These are phyloP conservation scores for Pantherophis vulpinus DNA, from an alignment of 2,797 vertebrate genomes.

Conservation along the genomic window DNA sequence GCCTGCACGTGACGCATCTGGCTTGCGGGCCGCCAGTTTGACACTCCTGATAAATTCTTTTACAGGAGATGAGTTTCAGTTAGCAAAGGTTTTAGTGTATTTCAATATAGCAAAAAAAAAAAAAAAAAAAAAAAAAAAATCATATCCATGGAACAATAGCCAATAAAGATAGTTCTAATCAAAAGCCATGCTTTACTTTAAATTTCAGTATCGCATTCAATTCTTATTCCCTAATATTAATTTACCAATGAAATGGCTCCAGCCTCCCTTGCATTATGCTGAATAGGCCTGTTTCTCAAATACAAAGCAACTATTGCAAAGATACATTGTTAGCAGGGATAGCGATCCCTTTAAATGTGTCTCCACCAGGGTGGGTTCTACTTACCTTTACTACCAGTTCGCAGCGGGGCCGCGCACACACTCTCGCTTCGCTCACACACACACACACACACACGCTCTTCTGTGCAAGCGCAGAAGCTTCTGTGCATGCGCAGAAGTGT, in stretches of 20 bases:
- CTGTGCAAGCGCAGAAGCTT: too few species aligned
- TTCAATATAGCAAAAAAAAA: slow-evolving; percentile 18
- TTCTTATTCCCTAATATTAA: background rate
- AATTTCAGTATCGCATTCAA: slow-evolving; percentile 25
- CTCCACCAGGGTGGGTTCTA: too few species aligned
- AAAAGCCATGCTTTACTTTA: slow-evolving; percentile 40
- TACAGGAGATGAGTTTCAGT: background rate
- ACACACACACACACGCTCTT: too few species aligned
- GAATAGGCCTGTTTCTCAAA: background rate
- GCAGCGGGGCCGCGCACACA: too few species aligned
- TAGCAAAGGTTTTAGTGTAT: background rate
- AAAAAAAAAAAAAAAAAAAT: background rate
- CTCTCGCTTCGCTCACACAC: too few species aligned
- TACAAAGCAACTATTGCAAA: background rate
- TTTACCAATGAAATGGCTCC: background rate
- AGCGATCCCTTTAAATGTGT: background rate
- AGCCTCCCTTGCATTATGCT: background rate
- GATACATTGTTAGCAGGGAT: background rate
- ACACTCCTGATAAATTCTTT: background rate
- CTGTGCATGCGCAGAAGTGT: too few species aligned
- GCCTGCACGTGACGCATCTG: too few species aligned
- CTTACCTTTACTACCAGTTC: too few species aligned
- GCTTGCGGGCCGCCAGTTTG: too few species aligned
- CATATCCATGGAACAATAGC: background rate
- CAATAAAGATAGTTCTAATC: slow-evolving; percentile 11